Evolutionary conservation across 2,888 invertebrate species (phyloP).

Genomic region (Tribolium freemani): DNA sequence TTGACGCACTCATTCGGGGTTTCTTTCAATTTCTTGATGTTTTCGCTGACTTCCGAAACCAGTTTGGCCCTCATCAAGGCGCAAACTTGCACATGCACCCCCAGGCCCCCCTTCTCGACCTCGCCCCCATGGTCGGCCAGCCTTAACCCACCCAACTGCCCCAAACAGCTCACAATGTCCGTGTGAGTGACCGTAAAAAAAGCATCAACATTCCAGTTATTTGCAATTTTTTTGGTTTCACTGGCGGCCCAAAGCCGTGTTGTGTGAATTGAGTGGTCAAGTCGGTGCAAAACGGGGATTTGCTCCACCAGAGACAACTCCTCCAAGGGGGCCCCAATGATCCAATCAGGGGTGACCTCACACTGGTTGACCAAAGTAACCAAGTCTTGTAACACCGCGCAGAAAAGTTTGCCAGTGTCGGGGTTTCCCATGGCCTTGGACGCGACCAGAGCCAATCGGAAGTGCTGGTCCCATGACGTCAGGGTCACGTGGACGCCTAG

Average conservation of each 20-base stretch:
- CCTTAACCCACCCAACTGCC: conserved; percentile 72
- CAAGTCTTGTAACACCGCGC: conserved; percentile 77
- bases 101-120: conserved; percentile 71
- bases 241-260: conserved; percentile 83
- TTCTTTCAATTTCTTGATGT: conserved; percentile 82
- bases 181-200: conserved; percentile 80
- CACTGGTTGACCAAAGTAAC: conserved; percentile 82
- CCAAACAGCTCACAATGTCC: conserved; percentile 76
- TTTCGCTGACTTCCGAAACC: conserved; percentile 83
- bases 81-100: conserved; percentile 85
- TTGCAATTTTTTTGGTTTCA: conserved; percentile 80
- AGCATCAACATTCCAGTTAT: conserved; percentile 81
- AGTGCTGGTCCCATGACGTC: conserved; percentile 85
- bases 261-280: conserved; percentile 87
- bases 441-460: conserved; percentile 70
- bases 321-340: conserved; percentile 80
- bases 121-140: conserved; percentile 74
- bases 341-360: conserved; percentile 80
- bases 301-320: conserved; percentile 86
- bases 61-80: conserved; percentile 85
- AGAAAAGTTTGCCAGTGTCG: conserved; percentile 69
- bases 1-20: conserved; percentile 80
- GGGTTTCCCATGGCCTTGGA: conserved; percentile 64
- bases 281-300: conserved; percentile 82
- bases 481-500: conserved; percentile 83